Conservation (phyloP, 2,113 vertebrate species). For the Dasyprocta punctata region DNA sequence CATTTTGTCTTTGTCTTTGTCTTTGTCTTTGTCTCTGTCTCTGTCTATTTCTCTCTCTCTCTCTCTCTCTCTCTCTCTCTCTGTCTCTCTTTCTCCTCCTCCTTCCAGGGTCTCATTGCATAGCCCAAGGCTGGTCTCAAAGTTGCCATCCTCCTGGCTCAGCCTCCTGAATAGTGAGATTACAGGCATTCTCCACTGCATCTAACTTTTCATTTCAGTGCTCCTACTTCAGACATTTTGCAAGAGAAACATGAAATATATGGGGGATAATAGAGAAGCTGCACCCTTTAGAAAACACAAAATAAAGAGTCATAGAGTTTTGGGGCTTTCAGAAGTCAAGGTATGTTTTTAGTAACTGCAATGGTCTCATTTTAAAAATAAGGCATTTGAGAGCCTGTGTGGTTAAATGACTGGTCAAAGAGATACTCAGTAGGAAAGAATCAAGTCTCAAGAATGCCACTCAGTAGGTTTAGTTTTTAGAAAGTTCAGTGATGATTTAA, state of each 20-base stretch:
- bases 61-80: not conserved
- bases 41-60: not conserved
- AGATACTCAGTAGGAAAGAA: not conserved
- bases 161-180: not conserved
- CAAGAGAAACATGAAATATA: not conserved
- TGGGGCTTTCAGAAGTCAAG: not conserved
- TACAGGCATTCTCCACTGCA: not conserved
- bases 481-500: not conserved
- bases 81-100: not conserved
- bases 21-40: too few species aligned
- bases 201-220: not conserved
- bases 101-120: not conserved
- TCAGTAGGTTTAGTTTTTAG: not conserved
- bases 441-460: not conserved
- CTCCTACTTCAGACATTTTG: not conserved
- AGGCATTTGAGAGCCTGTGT: not conserved
- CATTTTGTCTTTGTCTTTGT: too few species aligned
- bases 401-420: not conserved
- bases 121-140: not conserved
- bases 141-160: not conserved
- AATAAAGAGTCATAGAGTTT: not conserved
- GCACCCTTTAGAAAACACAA: not conserved
- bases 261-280: not conserved
- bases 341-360: not conserved
- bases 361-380: not conserved